phyloP scores from a whole-genome alignment of 1,140 invertebrate genomes.

The Coptotermes formosanus region DNA sequence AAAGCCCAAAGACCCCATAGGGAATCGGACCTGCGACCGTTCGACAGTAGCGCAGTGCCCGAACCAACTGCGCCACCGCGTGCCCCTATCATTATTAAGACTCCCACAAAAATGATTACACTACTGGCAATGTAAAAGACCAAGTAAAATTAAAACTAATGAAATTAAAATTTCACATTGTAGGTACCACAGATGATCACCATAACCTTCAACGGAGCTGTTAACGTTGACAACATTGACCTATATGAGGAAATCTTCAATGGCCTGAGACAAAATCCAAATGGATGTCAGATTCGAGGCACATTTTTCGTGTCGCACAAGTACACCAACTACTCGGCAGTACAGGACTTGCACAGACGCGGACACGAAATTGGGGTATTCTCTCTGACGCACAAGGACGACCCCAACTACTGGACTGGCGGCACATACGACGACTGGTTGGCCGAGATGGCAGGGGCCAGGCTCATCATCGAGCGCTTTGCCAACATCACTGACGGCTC shows the following conservation, averaged over 20 bases:
- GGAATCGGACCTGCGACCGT: no score
- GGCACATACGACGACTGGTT: constrained; percentile 90
- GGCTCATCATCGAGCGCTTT: constrained; percentile 83
- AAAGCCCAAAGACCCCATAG: no score
- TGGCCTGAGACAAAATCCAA: constrained; percentile 81
- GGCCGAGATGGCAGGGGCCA: constrained; percentile 92
- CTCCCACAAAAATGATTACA: no score
- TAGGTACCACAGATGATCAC: constrained; percentile 91
- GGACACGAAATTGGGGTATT: constrained; percentile 94
- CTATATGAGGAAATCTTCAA: constrained; percentile 89
- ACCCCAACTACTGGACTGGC: constrained; percentile 84
- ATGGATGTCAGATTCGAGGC: constrained; percentile 89
- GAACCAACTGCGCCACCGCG: no score
- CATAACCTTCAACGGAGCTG: constrained; percentile 89
- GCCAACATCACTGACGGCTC: constrained; percentile 89
- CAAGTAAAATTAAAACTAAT: not conserved
- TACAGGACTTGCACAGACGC: constrained; percentile 83
- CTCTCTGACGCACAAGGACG: constrained; percentile 90
- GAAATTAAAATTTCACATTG: constrained; percentile 14
- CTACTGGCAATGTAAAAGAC: not conserved
- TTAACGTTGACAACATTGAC: constrained; percentile 93
- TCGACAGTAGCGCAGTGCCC: no score
- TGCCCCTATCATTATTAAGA: no score
- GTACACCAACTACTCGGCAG: constrained; percentile 92
- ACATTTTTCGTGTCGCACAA: constrained; percentile 97